A percentile compares a stretch with the other conserved stretches of the same genome.
These are phyloP conservation scores for Phymatocera aterrima DNA, from an alignment of 2,888 invertebrate genomes.

Conservation along the genomic window DNA sequence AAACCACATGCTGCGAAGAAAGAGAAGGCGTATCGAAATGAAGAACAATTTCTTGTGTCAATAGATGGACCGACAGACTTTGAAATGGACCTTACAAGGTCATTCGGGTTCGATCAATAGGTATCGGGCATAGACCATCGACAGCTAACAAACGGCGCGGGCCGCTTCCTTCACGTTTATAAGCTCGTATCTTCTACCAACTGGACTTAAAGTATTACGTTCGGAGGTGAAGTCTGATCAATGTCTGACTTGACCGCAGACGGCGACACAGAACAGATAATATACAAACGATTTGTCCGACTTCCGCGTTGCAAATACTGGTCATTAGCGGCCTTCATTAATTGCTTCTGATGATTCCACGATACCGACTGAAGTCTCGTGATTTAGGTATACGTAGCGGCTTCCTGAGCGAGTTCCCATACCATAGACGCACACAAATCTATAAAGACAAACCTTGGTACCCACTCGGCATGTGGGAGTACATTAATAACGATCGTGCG, in stretches of 20 bases:
- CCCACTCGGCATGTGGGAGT: constrained; percentile 27
- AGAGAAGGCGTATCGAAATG: no score
- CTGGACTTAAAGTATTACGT: neutral
- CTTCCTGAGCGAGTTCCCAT: neutral
- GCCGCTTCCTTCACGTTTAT: neutral
- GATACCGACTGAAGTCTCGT: constrained; percentile 20
- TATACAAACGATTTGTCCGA: constrained; percentile 38
- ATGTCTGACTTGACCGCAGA: neutral
- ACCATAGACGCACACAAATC: neutral
- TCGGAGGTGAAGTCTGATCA: neutral
- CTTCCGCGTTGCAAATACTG: constrained; percentile 37
- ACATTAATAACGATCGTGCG: constrained; percentile 27
- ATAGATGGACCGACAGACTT: neutral
- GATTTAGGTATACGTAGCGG: neutral
- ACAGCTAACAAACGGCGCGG: neutral
- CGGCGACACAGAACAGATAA: constrained; percentile 4
- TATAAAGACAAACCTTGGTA: neutral
- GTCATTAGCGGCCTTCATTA: constrained; percentile 40
- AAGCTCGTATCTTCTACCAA: neutral
- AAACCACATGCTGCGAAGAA: neutral
- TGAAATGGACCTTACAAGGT: constrained; percentile 6
- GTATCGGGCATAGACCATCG: neutral
- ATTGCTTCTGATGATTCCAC: constrained; percentile 37
- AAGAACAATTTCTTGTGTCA: neutral
- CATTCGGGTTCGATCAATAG: neutral